These are phyloP conservation scores for Polypedilum vanderplanki DNA, from an alignment of 1,140 invertebrate species.

Conservation along the genomic window DNA sequence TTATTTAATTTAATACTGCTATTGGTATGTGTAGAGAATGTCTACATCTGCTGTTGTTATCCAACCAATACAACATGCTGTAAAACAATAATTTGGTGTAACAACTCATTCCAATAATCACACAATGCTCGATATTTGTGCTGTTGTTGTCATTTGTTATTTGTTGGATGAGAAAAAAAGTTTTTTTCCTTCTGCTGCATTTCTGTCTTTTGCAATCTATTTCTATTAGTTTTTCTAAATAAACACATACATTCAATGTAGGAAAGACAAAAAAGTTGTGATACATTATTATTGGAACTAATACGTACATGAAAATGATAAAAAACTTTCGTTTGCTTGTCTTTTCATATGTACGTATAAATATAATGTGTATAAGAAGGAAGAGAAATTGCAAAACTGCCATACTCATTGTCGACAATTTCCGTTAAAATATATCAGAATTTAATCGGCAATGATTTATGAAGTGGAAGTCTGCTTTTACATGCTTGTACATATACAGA, in stretches of 20 bases:
- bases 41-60: neutral
- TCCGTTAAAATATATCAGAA: conserved; percentile 12
- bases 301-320: conserved; percentile 7
- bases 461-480: neutral
- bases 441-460: conserved; percentile 13
- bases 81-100: conserved; percentile 19
- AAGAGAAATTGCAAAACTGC: conserved; percentile 15
- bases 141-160: too few species aligned
- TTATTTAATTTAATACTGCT: conserved; percentile 20
- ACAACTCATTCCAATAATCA: neutral
- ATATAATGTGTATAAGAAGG: neutral
- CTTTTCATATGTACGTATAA: neutral
- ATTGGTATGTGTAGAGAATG: neutral
- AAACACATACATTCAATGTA: neutral
- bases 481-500: neutral
- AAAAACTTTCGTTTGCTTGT: neutral
- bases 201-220: too few species aligned
- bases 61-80: neutral
- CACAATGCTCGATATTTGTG: too few species aligned
- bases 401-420: conserved; percentile 12
- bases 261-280: neutral
- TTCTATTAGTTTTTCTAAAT: neutral
- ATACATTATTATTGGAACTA: conserved; percentile 19
- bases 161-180: too few species aligned
- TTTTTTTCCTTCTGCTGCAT: too few species aligned